A percentile compares a stretch with the other conserved stretches of the same genome.
Conservation (phyloP, 1,140 invertebrate species). For the Eriocheir sinensis region DNA sequence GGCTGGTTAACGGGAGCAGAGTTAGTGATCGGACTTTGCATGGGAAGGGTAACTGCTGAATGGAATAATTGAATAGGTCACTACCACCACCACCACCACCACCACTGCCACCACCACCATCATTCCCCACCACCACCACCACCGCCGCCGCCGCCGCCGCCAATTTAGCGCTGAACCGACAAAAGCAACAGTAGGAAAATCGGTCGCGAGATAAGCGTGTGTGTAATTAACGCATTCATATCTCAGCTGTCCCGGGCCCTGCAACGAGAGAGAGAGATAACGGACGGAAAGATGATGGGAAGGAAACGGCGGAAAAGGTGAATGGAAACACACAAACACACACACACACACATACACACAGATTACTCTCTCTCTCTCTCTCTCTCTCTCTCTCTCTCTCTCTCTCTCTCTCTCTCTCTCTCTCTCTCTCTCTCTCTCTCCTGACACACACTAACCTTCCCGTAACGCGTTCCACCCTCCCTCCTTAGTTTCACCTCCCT, state of each 20-base stretch:
- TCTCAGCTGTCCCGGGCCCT: background rate
- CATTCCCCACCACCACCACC: background rate
- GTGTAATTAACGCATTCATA: conserved; percentile 17
- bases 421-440: background rate
- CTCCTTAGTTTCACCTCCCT: background rate
- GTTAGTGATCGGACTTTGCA: too few relatives aligned
- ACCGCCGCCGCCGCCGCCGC: background rate
- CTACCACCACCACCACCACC: background rate
- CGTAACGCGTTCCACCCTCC: background rate
- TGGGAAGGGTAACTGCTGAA: too few relatives aligned
- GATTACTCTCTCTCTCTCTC: too few relatives aligned
- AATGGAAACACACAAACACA: background rate
- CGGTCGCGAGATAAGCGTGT: background rate
- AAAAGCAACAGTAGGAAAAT: conserved; percentile 1
- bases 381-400: background rate
- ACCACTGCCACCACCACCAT: background rate
- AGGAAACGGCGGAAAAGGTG: background rate
- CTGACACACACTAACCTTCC: background rate
- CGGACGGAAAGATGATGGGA: background rate
- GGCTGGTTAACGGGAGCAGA: too few relatives aligned
- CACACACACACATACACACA: conserved; percentile 3
- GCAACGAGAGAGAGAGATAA: too few relatives aligned
- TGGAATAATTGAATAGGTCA: too few relatives aligned
- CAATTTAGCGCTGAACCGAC: background rate
- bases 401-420: background rate